Conservation (phyloP, 2,888 invertebrate species). For the Trichopoda pennipes region DNA sequence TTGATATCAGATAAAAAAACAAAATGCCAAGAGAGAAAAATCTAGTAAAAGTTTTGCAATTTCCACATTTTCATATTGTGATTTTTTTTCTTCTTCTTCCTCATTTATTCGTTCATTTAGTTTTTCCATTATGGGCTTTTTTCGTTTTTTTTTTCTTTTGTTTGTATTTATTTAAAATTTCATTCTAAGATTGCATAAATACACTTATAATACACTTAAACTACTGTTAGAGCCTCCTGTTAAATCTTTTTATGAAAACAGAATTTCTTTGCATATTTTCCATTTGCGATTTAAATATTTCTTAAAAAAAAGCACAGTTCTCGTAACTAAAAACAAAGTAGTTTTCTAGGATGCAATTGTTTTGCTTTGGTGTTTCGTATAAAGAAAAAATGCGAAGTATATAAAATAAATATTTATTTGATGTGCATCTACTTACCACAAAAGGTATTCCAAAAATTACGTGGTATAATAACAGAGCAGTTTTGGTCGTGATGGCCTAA, state of each 20-base stretch:
- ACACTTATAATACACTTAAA: slow-evolving; percentile 52
- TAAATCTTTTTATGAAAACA: slow-evolving; percentile 8
- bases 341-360: background rate
- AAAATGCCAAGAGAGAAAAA: slow-evolving; percentile 20
- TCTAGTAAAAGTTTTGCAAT: slow-evolving; percentile 59
- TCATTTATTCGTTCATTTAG: slow-evolving; percentile 50
- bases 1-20: slow-evolving; percentile 30
- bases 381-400: background rate
- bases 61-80: slow-evolving; percentile 68
- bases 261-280: slow-evolving; percentile 8
- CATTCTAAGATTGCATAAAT: slow-evolving; percentile 56
- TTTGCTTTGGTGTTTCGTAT: background rate
- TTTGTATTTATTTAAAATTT: slow-evolving; percentile 55
- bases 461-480: too few relatives aligned
- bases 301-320: background rate
- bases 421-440: too few relatives aligned
- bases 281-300: background rate
- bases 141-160: slow-evolving; percentile 10
- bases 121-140: slow-evolving; percentile 50
- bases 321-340: background rate
- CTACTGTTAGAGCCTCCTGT: slow-evolving; percentile 28
- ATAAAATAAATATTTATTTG: too few relatives aligned
- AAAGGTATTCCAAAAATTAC: too few relatives aligned
- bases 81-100: slow-evolving; percentile 23
- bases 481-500: too few relatives aligned